Conservation (phyloP, 2,113 vertebrate genomes). For the Dicrurus megarhynchus region DNA sequence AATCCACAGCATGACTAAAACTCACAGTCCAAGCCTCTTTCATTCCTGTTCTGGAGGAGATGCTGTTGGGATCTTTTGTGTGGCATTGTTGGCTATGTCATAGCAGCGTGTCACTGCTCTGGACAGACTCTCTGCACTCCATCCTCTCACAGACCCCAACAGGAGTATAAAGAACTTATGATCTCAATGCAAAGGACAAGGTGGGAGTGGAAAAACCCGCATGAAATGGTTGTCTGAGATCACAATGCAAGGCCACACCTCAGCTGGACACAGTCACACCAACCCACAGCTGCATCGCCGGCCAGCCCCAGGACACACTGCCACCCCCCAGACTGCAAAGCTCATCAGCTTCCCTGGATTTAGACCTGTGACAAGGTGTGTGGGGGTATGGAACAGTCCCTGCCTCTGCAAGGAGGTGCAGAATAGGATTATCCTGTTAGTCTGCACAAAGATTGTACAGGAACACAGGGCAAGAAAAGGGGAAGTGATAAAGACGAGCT, state of each 20-base stretch:
- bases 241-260: not conserved
- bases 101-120: not conserved
- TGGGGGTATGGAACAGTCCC: not conserved
- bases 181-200: not conserved
- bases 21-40: not conserved
- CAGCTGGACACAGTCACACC: not conserved
- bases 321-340: not conserved
- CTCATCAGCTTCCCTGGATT: not conserved
- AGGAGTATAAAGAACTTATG: not conserved
- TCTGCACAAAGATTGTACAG: too few species aligned
- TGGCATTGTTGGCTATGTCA: not conserved
- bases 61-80: not conserved
- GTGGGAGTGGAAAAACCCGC: not conserved
- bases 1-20: not conserved
- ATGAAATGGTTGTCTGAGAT: not conserved
- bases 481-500: not conserved
- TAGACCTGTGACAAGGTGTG: not conserved
- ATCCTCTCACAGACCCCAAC: not conserved
- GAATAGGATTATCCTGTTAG: not conserved
- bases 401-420: not conserved
- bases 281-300: rapidly evolving
- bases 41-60: not conserved
- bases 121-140: not conserved
- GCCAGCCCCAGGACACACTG: not conserved
- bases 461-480: not conserved